Percentiles rank a stretch among this genome's conserved stretches.
Evolutionary conservation across 2,888 invertebrate genomes (phyloP).

Genomic region (Lomographa bimaculata): DNA sequence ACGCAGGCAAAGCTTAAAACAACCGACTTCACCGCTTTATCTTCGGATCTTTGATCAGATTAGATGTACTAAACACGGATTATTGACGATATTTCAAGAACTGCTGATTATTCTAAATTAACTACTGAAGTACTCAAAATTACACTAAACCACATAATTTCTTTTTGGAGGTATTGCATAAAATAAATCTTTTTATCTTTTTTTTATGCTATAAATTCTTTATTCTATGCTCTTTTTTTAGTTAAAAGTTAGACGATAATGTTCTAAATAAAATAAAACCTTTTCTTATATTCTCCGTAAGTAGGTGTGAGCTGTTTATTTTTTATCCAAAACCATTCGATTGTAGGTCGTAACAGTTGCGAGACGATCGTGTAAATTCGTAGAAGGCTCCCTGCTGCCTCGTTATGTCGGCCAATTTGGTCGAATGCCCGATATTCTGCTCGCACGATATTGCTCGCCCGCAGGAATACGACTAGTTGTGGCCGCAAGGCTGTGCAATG

Average conservation of each 20-base stretch:
- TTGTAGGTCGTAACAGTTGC: conserved; percentile 19
- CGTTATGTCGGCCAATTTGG: conserved; percentile 28
- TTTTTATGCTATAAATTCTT: too few species aligned
- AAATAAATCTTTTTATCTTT: too few species aligned
- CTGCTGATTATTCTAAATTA: conserved; percentile 1
- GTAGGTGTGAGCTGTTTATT: conserved; percentile 18
- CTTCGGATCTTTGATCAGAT: too few species aligned
- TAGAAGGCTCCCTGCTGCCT: conserved; percentile 25
- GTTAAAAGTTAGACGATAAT: too few species aligned
- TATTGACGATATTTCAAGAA: too few species aligned
- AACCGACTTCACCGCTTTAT: too few species aligned
- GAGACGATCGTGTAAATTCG: conserved; percentile 26
- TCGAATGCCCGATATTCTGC: conserved; percentile 23
- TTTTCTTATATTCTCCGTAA: too few species aligned
- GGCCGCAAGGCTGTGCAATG: conserved; percentile 8
- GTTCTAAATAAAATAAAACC: too few species aligned
- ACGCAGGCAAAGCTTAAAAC: too few species aligned
- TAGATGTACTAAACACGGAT: too few species aligned
- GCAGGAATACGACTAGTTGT: conserved; percentile 6
- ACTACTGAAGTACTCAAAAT: neutral
- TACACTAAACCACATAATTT: neutral
- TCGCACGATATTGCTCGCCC: conserved; percentile 19
- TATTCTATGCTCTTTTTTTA: too few species aligned
- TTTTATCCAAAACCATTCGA: conserved; percentile 18
- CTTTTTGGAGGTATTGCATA: too few species aligned